Base-by-base conservation (phyloP, 2,113 vertebrate species). In the Copsychus sechellarum region DNA sequence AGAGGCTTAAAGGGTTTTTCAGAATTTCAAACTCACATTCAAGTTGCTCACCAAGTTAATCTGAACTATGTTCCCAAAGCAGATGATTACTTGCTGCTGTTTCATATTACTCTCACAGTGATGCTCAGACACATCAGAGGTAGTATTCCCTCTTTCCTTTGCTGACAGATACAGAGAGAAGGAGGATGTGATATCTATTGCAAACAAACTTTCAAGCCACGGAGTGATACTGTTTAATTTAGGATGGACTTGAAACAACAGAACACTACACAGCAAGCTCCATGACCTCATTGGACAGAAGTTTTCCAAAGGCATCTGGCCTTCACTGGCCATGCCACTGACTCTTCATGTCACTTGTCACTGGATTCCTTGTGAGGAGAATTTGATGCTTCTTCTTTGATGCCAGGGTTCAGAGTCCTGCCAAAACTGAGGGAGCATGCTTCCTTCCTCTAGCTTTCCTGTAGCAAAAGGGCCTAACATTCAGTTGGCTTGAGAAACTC, bases 241-340 rank as follows among this genome's bases (percentile, higher is more conserved):
- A 73, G 42, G 22, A 21, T 24, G 33, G 58, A 60, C 22, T 71
- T n/a, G 53, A 79, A 48, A 6, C 26, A 73, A 56, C 21, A 62
- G 16, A 6, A 19, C 5, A 7, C 7, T 34, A 10, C 40, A 48
- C 6, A 58, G 26, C 21, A 53, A 79, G 8, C 5, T 76, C 38
- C 23, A 56, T 0, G 0, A 23, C 34, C 24, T n/a, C 5, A 3
- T 29, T 28, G 18, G 48, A 24, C 12, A 20, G 0, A 4, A 34
- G 19, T 57, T 95, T 65, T 77, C 36, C 67, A 24, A 54, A 72
- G 8, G 9, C 23, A 33, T 19, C 18, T 29, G 16, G 18, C 8
- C 17, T 19, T 29, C 38, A 25, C 29, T 65, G 57, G 29, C 47
- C 48, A 17, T 38, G 16, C 6, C 6, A 1, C 20, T 60, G 60